Percentiles rank a stretch among this genome's conserved stretches.
Conservation (phyloP, 1,140 invertebrate species). For the Melanaphis sacchari region DNA sequence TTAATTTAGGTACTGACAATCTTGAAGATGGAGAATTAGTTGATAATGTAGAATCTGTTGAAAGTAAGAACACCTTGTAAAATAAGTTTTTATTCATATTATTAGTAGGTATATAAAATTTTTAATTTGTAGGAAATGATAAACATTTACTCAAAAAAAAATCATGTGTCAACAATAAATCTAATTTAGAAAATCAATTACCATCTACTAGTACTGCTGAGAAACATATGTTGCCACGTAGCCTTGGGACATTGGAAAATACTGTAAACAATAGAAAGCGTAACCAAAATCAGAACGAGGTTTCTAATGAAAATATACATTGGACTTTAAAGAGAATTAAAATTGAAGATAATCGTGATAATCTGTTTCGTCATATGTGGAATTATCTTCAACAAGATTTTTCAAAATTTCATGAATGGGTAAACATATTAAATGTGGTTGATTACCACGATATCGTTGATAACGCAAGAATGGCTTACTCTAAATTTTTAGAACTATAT, state of each 20-base stretch:
- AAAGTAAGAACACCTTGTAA: too few species aligned
- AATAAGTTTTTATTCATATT: not conserved
- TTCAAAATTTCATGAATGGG: slow-evolving; percentile 96
- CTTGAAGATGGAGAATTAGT: too few species aligned
- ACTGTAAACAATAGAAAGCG: not conserved
- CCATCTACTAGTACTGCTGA: not conserved
- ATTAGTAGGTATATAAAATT: not conserved
- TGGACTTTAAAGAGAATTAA: not conserved
- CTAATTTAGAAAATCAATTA: slow-evolving; percentile 12
- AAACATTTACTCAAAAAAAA: not conserved
- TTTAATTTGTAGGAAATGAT: not conserved
- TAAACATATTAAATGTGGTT: slow-evolving; percentile 93
- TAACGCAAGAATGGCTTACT: slow-evolving; percentile 92
- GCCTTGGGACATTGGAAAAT: not conserved
- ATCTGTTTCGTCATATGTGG: slow-evolving; percentile 84
- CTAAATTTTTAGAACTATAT: slow-evolving; percentile 91
- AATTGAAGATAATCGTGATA: slow-evolving; percentile 65
- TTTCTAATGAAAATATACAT: not conserved
- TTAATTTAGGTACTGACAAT: too few species aligned
- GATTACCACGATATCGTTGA: slow-evolving; percentile 96
- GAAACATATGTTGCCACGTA: not conserved
- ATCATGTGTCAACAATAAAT: not conserved
- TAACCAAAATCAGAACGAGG: not conserved
- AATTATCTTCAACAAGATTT: slow-evolving; percentile 92
- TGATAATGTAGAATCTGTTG: too few species aligned